Percentiles rank a stretch among this genome's conserved stretches.
These are phyloP conservation scores for Cataglyphis livida DNA, from an alignment of 2,888 invertebrate species.

Conservation along the genomic window DNA sequence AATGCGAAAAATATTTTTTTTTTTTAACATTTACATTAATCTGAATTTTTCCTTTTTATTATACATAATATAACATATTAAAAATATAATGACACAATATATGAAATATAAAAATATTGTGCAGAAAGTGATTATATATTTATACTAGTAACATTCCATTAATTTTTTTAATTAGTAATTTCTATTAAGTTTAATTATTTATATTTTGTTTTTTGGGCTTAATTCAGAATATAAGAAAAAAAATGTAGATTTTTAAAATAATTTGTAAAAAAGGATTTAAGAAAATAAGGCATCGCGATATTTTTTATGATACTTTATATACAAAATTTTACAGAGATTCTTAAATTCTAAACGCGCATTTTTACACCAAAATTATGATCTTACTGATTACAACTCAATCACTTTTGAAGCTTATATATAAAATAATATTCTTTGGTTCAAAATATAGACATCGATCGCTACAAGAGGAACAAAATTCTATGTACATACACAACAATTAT, in stretches of 20 bases:
- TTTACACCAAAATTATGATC: slow-evolving; percentile 1
- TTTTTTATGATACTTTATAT: slow-evolving; percentile 73
- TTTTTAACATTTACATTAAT: background rate
- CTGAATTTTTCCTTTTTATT: background rate
- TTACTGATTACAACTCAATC: slow-evolving; percentile 16
- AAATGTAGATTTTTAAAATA: background rate
- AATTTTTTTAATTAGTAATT: background rate
- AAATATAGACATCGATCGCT: slow-evolving; percentile 5
- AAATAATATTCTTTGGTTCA: slow-evolving; percentile 74
- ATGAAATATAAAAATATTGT: background rate
- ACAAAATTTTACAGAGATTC: slow-evolving; percentile 78
- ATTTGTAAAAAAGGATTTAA: background rate
- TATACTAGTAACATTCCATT: background rate
- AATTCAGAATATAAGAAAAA: background rate
- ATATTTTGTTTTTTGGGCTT: background rate
- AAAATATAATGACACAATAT: background rate
- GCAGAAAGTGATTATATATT: background rate
- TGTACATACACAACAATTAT: slow-evolving; percentile 42
- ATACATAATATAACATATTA: background rate
- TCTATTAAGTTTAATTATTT: background rate
- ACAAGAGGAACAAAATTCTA: slow-evolving; percentile 44
- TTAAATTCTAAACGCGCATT: slow-evolving; percentile 19
- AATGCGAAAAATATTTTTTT: background rate
- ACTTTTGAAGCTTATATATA: background rate
- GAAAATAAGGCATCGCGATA: background rate